phyloP scores from a whole-genome alignment of 2,113 vertebrate genomes.

The Lonchura striata region DNA sequence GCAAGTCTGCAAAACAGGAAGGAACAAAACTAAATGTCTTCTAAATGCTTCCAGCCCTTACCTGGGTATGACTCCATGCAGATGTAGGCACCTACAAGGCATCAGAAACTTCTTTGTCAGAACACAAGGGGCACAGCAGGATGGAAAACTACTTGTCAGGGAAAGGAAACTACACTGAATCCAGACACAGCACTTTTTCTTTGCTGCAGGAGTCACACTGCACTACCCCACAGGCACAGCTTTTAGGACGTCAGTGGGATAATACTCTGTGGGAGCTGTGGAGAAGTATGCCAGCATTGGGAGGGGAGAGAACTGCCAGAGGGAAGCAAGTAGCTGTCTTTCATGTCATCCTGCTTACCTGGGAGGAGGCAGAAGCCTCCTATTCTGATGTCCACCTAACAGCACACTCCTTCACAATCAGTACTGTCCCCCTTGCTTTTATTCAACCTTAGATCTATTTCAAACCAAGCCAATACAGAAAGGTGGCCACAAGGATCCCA shows the following conservation, averaged over 20 bases:
- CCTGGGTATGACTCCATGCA: neutral
- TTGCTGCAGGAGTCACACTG: neutral
- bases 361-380: neutral
- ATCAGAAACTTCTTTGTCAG: neutral
- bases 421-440: neutral
- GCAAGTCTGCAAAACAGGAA: neutral
- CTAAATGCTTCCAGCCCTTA: neutral
- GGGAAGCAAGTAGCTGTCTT: neutral
- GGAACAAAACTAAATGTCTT: neutral
- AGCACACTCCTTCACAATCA: neutral
- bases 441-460: neutral
- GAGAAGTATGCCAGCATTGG: neutral
- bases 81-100: neutral
- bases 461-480: neutral
- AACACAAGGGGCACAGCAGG: neutral
- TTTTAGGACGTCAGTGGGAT: neutral
- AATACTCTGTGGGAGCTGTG: neutral
- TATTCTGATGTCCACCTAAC: neutral
- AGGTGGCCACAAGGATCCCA: neutral
- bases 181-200: neutral
- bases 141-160: neutral
- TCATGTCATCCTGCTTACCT: neutral
- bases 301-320: neutral
- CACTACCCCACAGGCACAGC: neutral
- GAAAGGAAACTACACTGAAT: accelerated